A percentile compares a stretch with the other conserved stretches of the same genome.
phyloP scores from a whole-genome alignment of 2,888 invertebrate genomes.

The Eucriotettix oculatus region DNA sequence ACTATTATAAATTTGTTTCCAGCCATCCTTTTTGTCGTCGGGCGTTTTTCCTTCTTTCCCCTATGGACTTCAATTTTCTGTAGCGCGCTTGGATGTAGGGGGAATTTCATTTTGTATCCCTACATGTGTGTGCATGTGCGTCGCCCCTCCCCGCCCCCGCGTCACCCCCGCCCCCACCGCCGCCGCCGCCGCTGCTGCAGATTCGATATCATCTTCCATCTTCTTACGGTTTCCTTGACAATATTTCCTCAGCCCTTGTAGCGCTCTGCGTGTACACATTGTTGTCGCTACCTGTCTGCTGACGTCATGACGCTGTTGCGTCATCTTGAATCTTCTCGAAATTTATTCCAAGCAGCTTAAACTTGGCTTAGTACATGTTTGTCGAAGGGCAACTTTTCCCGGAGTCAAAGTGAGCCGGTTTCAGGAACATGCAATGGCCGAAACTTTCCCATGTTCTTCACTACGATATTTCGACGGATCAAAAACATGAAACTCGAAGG shows the following conservation, averaged over 20 bases:
- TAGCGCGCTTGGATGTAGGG: conserved; percentile 8
- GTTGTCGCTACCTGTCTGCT: too few species aligned
- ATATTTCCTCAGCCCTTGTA: background rate
- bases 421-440: too few species aligned
- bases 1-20: conserved; percentile 13
- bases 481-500: too few species aligned
- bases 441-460: too few species aligned
- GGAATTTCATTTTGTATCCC: conserved; percentile 12
- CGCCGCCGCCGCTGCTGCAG: conserved; percentile 2
- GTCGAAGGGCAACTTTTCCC: too few species aligned
- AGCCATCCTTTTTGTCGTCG: conserved; percentile 12
- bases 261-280: too few species aligned
- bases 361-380: too few species aligned
- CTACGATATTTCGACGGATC: too few species aligned
- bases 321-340: too few species aligned
- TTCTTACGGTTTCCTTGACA: background rate
- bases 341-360: too few species aligned
- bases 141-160: background rate
- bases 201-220: conserved; percentile 12
- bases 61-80: conserved; percentile 13
- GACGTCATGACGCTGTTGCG: too few species aligned
- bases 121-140: conserved; percentile 5
- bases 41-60: conserved; percentile 7
- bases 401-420: too few species aligned
- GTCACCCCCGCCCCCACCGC: background rate